phyloP scores from a whole-genome alignment of 1,140 invertebrate species.

The Lucilia sericata region DNA sequence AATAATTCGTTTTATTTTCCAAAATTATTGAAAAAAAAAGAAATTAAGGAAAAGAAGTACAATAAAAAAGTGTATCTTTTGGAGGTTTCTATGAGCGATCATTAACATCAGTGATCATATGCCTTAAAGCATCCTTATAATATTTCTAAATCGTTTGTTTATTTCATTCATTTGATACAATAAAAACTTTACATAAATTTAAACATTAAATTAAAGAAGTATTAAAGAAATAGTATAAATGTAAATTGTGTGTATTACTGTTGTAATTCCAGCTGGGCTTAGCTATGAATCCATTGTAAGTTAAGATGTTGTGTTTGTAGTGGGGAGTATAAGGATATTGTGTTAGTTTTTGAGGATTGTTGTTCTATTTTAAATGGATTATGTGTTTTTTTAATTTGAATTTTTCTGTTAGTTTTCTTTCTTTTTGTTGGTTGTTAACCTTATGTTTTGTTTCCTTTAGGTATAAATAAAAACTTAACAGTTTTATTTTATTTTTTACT shows the following conservation, averaged over 20 bases:
- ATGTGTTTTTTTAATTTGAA: background rate
- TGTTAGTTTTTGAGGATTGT: background rate
- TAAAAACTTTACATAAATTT: slow-evolving; percentile 25
- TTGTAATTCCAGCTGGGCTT: background rate
- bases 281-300: background rate
- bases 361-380: background rate
- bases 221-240: background rate
- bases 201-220: background rate
- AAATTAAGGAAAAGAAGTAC: background rate
- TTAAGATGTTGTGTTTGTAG: background rate
- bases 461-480: slow-evolving; percentile 44
- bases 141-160: background rate
- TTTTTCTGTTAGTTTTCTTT: background rate
- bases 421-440: background rate
- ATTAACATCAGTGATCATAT: background rate
- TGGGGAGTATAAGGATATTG: background rate
- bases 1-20: slow-evolving; percentile 40
- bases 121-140: background rate
- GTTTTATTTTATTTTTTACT: slow-evolving; percentile 20
- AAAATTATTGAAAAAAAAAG: background rate
- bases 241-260: background rate
- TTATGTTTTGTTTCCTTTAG: slow-evolving; percentile 23
- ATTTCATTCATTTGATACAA: background rate
- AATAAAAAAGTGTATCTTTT: background rate
- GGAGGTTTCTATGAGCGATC: background rate